A percentile compares a stretch with the other conserved stretches of the same genome.
Evolutionary conservation across 2,797 vertebrate species (phyloP).

Genomic region (Chrysocyon brachyurus): DNA sequence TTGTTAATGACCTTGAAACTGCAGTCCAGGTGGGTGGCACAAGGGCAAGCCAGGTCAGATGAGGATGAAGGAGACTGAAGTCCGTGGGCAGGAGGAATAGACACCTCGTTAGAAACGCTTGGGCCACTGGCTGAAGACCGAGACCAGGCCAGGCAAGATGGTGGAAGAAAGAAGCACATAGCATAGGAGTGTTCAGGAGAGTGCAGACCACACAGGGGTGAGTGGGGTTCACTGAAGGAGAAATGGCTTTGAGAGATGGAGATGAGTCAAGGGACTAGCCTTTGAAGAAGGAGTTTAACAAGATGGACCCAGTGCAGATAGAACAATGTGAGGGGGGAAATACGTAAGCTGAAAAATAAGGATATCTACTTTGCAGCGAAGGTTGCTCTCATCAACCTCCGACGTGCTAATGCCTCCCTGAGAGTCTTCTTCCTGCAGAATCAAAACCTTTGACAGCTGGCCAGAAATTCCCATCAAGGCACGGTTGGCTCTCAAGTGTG

Average conservation of each 20-base stretch:
- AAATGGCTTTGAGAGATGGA: not conserved
- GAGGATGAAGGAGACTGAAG: too few species aligned
- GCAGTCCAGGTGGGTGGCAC: too few species aligned
- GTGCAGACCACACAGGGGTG: accelerated
- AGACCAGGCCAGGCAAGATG: not conserved
- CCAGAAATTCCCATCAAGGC: not conserved
- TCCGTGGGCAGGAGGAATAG: too few species aligned
- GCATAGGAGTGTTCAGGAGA: not conserved
- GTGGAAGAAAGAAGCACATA: not conserved
- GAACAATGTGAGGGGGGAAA: accelerated
- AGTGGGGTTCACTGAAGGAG: not conserved
- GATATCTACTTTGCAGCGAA: not conserved
- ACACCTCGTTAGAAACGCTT: not conserved
- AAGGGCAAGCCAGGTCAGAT: not conserved
- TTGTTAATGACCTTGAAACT: not conserved
- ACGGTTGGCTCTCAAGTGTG: accelerated
- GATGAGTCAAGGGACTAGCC: not conserved
- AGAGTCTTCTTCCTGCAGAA: not conserved
- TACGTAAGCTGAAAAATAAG: not conserved
- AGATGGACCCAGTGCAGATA: not conserved
- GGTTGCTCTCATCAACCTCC: too few species aligned
- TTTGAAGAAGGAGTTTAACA: not conserved
- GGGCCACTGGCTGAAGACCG: not conserved
- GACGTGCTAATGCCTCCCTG: accelerated
- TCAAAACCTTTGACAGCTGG: not conserved